A percentile compares a stretch with the other conserved stretches of the same genome.
phyloP scores from a whole-genome alignment of 2,113 vertebrate genomes.

The Crypturellus undulatus region DNA sequence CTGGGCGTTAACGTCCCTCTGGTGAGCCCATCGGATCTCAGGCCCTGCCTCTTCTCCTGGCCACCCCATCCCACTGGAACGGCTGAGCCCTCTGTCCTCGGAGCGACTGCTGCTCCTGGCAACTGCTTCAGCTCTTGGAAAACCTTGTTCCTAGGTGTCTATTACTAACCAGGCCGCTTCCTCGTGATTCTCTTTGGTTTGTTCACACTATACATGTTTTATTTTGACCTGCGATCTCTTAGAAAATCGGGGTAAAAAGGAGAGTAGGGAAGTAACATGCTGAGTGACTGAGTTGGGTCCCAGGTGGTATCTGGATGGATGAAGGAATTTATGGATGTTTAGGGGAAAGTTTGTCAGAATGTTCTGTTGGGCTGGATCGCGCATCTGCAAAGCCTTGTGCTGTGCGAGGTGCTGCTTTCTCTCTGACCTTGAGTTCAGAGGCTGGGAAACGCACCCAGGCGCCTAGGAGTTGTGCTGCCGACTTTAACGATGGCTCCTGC shows the following conservation, averaged over 20 bases:
- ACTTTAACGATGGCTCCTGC: not conserved
- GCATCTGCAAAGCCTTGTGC: not conserved
- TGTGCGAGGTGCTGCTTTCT: not conserved
- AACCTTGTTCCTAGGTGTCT: not conserved
- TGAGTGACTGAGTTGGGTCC: not conserved
- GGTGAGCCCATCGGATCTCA: not conserved
- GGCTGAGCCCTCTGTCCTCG: not conserved
- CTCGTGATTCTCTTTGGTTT: not conserved
- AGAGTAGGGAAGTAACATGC: not conserved
- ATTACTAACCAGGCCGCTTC: not conserved
- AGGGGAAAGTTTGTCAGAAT: not conserved
- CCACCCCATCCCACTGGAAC: not conserved
- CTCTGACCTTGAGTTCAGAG: slow-evolving; percentile 40
- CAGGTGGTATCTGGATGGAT: not conserved
- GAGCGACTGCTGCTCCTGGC: not conserved
- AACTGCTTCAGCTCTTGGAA: not conserved
- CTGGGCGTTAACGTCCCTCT: not conserved
- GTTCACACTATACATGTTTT: not conserved
- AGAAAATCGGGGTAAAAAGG: not conserved
- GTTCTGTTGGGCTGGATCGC: not conserved
- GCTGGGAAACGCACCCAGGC: not conserved
- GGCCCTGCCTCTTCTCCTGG: not conserved
- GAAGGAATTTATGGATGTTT: not conserved
- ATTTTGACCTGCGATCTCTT: not conserved
- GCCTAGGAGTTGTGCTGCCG: not conserved